Evolutionary conservation across 2,113 vertebrate genomes (phyloP), one percentile per base, ranked within the genome.

Genomic region (Bufo bufo): DNA sequence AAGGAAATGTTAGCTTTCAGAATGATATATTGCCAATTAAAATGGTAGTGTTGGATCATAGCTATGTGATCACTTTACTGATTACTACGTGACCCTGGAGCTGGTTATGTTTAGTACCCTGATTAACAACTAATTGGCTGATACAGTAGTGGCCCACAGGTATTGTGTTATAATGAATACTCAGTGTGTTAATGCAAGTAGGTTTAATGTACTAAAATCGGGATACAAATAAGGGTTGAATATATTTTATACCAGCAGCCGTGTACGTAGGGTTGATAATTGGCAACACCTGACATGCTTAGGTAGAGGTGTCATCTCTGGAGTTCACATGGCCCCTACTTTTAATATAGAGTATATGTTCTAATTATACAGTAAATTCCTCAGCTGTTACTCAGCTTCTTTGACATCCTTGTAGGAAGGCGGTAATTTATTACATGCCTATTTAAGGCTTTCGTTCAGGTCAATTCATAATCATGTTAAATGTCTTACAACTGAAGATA

Each of bases 51-150:
- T 78, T 89, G 87, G 82, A 89, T 89, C 87, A 89, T 77, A 82
- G 87, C 75, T 56, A 77, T 84, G 87, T 89, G 81, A 89, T 89
- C 87, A 84, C 69, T 89, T 84, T 84, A 84, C 87, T 89, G 82
- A 84, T 89, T 84, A 84, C 72, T 56, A 61, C 49, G 14, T 78
- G 87, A 84, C 87, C 87, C 87, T 59, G 81, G 20, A 84, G 82
- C 81, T 89, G 81, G 78, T 88, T 84, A 89, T 89, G 81, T 74
- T 84, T 89, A 89, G 81, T 75, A 78, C 59, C 61, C 59, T 89
- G 87, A 89, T 89, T 89, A 89, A 89, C 87, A 89, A 84, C 84
- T 84, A 89, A 89, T 89, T 88, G 87, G 72, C 80, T 77, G 87
- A 88, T 88, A 83, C 56, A 88, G 87, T 88, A 72, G 58, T 88